A percentile compares a stretch with the other conserved stretches of the same genome.
Evolutionary conservation across 2,797 vertebrate genomes (phyloP).

Genomic region (Fratercula arctica): DNA sequence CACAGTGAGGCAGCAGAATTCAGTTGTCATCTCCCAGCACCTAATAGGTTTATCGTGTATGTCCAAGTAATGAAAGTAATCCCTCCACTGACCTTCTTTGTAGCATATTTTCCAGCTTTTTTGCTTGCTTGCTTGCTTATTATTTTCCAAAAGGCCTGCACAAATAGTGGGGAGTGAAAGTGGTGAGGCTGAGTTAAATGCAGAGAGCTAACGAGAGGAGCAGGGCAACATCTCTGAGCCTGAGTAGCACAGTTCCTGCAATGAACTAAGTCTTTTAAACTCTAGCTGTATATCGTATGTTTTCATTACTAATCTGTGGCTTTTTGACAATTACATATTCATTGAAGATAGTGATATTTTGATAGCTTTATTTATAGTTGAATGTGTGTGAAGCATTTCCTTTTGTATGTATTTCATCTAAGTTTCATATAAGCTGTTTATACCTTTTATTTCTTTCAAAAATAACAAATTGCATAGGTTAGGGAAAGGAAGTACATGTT

Average conservation of each 20-base stretch:
- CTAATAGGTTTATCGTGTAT: neutral
- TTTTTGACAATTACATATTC: neutral
- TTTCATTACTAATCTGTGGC: neutral
- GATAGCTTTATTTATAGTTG: neutral
- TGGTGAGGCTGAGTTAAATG: neutral
- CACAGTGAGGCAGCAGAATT: conserved; percentile 29
- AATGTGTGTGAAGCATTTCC: neutral
- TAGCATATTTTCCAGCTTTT: neutral
- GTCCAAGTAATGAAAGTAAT: neutral
- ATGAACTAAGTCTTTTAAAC: neutral
- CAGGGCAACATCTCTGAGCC: neutral
- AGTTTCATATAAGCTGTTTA: neutral
- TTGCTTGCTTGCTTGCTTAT: neutral
- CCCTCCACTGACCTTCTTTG: neutral
- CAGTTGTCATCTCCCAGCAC: neutral
- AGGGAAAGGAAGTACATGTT: neutral
- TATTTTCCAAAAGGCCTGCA: neutral
- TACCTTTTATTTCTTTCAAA: neutral
- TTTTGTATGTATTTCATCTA: neutral
- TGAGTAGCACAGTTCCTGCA: neutral
- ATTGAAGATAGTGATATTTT: neutral
- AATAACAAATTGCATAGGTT: neutral
- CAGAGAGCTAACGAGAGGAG: neutral
- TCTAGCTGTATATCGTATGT: neutral
- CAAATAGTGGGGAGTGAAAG: neutral